phyloP scores from a whole-genome alignment of 2,888 invertebrate genomes.

The Troides oblongomaculatus region DNA sequence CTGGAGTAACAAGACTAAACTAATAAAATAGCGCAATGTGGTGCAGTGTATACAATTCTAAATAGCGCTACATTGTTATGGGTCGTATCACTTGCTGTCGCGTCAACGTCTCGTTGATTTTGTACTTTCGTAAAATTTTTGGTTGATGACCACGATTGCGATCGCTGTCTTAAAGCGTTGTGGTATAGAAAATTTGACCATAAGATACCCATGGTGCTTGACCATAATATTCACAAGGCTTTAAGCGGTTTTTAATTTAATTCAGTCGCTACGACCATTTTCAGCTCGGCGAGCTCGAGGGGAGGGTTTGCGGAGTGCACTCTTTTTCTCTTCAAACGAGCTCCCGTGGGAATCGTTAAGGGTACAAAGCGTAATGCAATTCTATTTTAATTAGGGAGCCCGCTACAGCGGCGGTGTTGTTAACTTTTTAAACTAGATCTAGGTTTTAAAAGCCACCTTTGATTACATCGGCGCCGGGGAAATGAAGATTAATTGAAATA shows the following conservation, averaged over 20 bases:
- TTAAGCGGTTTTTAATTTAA: conserved; percentile 15
- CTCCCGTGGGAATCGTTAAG: conserved; percentile 27
- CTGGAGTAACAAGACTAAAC: no score
- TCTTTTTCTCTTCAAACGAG: conserved; percentile 20
- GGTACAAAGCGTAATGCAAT: conserved; percentile 29
- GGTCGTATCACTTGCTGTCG: no score
- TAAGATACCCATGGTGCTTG: no score
- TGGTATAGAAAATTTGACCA: no score
- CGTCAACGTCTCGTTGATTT: no score
- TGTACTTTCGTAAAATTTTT: no score
- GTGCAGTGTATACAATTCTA: no score
- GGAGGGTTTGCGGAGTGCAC: conserved; percentile 18
- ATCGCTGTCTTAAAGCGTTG: no score
- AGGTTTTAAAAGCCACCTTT: conserved; percentile 23
- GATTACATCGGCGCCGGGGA: conserved; percentile 20
- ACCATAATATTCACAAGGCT: background rate
- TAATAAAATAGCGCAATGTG: no score
- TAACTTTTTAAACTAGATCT: conserved; percentile 27
- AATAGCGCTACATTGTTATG: no score
- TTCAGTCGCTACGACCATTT: conserved; percentile 7
- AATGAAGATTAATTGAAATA: conserved; percentile 25
- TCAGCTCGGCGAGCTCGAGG: conserved; percentile 4
- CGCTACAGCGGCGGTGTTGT: conserved; percentile 22
- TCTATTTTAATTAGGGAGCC: conserved; percentile 28
- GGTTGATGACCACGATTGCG: no score